phyloP scores from a whole-genome alignment of 2,797 vertebrate species.

The Sebastes diaconus region DNA sequence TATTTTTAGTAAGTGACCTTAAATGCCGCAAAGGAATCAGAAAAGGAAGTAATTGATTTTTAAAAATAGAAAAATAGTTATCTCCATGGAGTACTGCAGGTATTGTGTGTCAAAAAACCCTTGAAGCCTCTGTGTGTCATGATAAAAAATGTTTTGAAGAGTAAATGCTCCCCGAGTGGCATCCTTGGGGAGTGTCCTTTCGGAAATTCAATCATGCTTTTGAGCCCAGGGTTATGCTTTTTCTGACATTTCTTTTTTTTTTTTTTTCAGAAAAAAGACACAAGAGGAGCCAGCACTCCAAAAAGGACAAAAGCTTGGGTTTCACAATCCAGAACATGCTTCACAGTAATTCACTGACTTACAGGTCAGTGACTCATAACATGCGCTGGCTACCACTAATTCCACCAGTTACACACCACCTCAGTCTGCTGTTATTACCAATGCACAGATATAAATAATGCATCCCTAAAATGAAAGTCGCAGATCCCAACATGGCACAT shows the following conservation, averaged over 20 bases:
- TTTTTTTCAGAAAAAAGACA: neutral
- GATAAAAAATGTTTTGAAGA: constrained; percentile 22
- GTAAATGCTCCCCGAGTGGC: constrained; percentile 20
- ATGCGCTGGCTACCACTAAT: neutral
- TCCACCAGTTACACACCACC: neutral
- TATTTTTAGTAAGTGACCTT: neutral
- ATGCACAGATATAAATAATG: neutral
- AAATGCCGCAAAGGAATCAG: neutral
- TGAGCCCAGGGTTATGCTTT: constrained; percentile 3
- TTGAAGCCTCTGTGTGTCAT: neutral
- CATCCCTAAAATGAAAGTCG: neutral
- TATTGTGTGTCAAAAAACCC: neutral
- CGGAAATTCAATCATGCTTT: constrained; percentile 20
- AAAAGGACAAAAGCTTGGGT: neutral
- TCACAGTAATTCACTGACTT: neutral
- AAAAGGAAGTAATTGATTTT: neutral
- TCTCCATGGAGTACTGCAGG: neutral
- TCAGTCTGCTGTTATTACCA: neutral
- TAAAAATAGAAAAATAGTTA: neutral
- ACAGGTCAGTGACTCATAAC: neutral
- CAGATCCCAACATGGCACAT: neutral
- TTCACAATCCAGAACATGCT: neutral
- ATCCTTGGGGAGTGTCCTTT: constrained; percentile 27
- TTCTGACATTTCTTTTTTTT: neutral
- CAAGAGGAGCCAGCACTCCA: neutral